Evolutionary conservation across 2,888 invertebrate genomes (phyloP), one percentile per base, ranked within the genome.

Genomic region (Caenorhabditis macrosperma): DNA sequence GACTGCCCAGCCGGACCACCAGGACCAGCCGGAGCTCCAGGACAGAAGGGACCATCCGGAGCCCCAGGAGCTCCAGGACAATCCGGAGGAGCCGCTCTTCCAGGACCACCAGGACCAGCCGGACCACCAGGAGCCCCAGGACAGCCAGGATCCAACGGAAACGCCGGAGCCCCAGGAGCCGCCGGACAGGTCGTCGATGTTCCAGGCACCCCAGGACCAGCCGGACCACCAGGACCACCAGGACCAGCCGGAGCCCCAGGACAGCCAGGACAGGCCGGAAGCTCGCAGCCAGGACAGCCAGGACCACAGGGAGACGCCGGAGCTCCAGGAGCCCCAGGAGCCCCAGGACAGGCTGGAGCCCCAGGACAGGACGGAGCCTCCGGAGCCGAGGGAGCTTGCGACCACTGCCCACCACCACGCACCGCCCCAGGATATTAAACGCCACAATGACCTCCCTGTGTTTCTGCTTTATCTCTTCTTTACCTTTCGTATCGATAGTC

Each of bases 211-310:
- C 82, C 86, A 72, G 83, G 86, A 59, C 82, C 82, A 64, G 84
- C 83, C 24, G 86, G 86, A 78, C 82, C 84, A 68, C 84, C 85
- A 61, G 86, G 87, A 71, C 83, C 82, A 44, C 63, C 80, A 57
- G 88, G 88, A 69, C 80, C 81, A 33, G 52, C 79, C n/a, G 87
- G 87, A 67, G 60, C 76, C n/a, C 82, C 82, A 55, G 87, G 88
- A 60, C 78, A 71, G 30, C 68, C 82, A 46, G 87, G 87, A 67
- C 79, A 81, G 48, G 72, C 80, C 28, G 87, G 87, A 26, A 69
- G 78, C 52, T 82, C 85, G 24, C 84, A 86, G 55, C 83, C 83
- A 67, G 87, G 87, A 57, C 52, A 71, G n/a, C 78, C 82, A 66
- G 87, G 87, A 57, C 74, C 81, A 67, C 61, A 74, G 50, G 87